Evolutionary conservation across 2,797 vertebrate species (phyloP).

Genomic region (Molossus molossus): DNA sequence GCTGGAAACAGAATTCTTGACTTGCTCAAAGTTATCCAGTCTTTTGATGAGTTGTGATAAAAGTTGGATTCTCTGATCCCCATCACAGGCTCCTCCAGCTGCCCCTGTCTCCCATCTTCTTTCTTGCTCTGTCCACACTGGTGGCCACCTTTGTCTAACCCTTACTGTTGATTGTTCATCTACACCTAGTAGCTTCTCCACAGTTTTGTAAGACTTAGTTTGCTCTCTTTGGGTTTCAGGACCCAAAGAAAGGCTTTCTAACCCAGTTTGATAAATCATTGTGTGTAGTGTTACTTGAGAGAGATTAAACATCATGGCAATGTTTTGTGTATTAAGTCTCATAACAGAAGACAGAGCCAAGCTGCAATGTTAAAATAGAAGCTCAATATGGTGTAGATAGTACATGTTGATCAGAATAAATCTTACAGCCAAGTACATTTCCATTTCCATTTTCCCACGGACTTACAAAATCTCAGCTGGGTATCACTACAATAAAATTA

Average conservation of each 20-base stretch:
- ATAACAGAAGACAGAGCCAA: neutral
- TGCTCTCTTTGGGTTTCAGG: neutral
- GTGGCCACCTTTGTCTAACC: neutral
- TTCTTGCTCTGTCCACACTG: neutral
- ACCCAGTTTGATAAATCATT: neutral
- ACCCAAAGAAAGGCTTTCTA: neutral
- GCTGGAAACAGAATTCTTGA: neutral
- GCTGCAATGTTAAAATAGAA: neutral
- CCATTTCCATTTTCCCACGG: neutral
- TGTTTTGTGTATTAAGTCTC: slow-evolving; percentile 4
- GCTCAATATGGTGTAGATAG: neutral
- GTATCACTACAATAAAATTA: slow-evolving; percentile 37
- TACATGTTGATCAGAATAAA: neutral
- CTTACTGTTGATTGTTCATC: neutral
- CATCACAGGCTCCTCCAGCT: neutral
- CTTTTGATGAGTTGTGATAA: neutral
- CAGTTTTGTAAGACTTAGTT: neutral
- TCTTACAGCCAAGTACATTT: neutral
- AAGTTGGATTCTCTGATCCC: neutral
- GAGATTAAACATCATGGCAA: neutral
- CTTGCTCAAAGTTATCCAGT: neutral
- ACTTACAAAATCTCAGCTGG: slow-evolving; percentile 23
- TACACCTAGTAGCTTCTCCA: neutral
- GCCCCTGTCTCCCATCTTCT: neutral
- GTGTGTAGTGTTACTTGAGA: neutral